Conservation (phyloP, 2,113 vertebrate genomes). For the Phalacrocorax pelagicus region DNA sequence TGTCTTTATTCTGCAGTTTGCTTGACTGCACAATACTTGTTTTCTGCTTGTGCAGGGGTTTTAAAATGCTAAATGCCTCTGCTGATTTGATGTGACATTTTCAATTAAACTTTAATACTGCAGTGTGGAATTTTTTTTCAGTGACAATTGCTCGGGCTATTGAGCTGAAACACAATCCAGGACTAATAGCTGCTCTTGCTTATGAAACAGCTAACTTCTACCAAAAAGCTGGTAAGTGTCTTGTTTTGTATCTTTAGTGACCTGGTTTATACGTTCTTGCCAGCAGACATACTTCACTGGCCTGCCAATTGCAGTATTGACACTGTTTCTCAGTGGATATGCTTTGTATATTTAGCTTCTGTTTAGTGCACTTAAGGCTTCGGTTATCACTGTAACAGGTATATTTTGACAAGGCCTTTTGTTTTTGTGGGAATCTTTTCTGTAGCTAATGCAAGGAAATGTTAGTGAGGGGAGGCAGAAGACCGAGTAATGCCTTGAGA, state of each 20-base stretch:
- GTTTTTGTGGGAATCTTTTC: neutral
- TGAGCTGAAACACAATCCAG: slow-evolving; percentile 92
- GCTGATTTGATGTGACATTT: neutral
- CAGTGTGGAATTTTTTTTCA: slow-evolving; percentile 51
- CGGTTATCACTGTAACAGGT: neutral
- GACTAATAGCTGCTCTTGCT: slow-evolving; percentile 89
- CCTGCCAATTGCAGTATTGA: neutral
- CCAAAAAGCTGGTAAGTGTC: slow-evolving; percentile 89
- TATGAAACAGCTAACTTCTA: slow-evolving; percentile 97
- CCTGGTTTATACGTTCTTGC: neutral
- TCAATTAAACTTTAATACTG: neutral
- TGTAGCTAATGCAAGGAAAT: neutral
- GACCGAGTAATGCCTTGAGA: neutral
- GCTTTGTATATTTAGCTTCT: neutral
- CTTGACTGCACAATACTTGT: neutral
- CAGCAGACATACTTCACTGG: neutral
- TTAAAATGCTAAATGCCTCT: neutral
- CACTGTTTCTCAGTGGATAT: neutral
- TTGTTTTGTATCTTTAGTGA: slow-evolving; percentile 6
- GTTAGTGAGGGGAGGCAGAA: neutral
- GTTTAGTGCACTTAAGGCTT: neutral
- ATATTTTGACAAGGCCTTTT: neutral
- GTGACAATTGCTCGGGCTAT: slow-evolving; percentile 98
- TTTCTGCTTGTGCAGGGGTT: neutral
- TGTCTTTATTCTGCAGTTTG: neutral